These are phyloP conservation scores for Lithobates sylvaticus DNA, from an alignment of 2,797 vertebrate species.

Conservation along the genomic window DNA sequence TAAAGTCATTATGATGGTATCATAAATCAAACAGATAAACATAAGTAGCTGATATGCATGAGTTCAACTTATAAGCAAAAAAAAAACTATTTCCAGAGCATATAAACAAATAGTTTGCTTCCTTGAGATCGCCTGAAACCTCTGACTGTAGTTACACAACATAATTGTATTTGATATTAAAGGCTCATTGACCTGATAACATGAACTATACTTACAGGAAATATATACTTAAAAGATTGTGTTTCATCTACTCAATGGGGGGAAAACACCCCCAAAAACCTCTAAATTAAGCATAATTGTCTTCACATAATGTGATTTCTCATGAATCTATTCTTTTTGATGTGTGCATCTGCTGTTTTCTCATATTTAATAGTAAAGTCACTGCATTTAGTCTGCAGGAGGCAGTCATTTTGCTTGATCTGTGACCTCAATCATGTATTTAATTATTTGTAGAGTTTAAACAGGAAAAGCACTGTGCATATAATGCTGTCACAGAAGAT, in stretches of 20 bases:
- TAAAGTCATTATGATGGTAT: constrained; percentile 52
- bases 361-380: constrained; percentile 35
- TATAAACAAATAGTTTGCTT: constrained; percentile 35
- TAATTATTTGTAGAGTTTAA: constrained; percentile 34
- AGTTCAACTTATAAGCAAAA: constrained; percentile 7
- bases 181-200: constrained; percentile 34
- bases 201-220: constrained; percentile 39
- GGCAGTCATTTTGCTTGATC: constrained; percentile 29
- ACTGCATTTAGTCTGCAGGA: constrained; percentile 23
- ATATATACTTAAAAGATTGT: constrained; percentile 30
- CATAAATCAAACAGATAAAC: constrained; percentile 56
- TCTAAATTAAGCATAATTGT: constrained; percentile 40
- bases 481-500: neutral
- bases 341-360: constrained; percentile 20
- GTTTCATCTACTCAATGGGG: constrained; percentile 15
- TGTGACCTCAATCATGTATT: constrained; percentile 33
- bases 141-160: constrained; percentile 30
- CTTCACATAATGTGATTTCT: constrained; percentile 25
- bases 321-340: constrained; percentile 26
- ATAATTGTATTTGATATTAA: constrained; percentile 35
- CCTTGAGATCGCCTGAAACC: constrained; percentile 5
- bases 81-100: constrained; percentile 7
- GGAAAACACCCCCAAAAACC: constrained; percentile 16
- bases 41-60: constrained; percentile 45
- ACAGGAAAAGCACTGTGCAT: constrained; percentile 3